Evolutionary conservation across 2,888 invertebrate genomes (phyloP).

Genomic region (Ophion ellenae): DNA sequence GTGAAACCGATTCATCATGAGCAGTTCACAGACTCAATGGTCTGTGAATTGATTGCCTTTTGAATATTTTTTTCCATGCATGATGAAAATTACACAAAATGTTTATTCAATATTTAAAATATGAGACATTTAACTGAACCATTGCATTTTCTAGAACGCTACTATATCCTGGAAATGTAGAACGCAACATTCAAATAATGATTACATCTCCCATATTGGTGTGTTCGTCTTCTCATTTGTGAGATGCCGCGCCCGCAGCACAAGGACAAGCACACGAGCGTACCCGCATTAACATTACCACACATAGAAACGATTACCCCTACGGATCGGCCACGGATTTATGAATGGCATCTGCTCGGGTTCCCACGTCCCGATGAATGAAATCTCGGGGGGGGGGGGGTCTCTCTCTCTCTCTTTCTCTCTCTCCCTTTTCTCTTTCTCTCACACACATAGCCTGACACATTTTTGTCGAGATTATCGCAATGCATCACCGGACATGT

Average conservation of each 20-base stretch:
- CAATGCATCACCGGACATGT: conserved; percentile 71
- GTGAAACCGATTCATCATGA: no score
- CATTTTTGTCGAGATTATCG: conserved; percentile 71
- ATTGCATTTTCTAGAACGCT: no score
- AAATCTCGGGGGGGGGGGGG: conserved; percentile 55
- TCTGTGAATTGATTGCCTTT: neutral
- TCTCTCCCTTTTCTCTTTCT: conserved; percentile 47
- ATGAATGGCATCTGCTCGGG: conserved; percentile 68
- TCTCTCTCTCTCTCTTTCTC: conserved; percentile 52
- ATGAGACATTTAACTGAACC: neutral
- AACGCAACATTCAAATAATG: conserved; percentile 50
- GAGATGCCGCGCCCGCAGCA: conserved; percentile 50
- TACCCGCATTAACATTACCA: conserved; percentile 20
- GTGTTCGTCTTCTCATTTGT: conserved; percentile 23
- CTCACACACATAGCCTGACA: conserved; percentile 32
- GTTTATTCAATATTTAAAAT: conserved; percentile 41
- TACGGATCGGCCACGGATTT: conserved; percentile 64
- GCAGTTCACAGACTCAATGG: no score
- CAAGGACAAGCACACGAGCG: conserved; percentile 38
- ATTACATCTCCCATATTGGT: conserved; percentile 33
- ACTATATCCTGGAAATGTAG: no score
- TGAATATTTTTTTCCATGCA: conserved; percentile 4
- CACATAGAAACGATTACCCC: conserved; percentile 48
- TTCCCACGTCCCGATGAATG: conserved; percentile 66
- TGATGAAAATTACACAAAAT: neutral